phyloP scores from a whole-genome alignment of 2,797 vertebrate species.

The Coilia nasus region DNA sequence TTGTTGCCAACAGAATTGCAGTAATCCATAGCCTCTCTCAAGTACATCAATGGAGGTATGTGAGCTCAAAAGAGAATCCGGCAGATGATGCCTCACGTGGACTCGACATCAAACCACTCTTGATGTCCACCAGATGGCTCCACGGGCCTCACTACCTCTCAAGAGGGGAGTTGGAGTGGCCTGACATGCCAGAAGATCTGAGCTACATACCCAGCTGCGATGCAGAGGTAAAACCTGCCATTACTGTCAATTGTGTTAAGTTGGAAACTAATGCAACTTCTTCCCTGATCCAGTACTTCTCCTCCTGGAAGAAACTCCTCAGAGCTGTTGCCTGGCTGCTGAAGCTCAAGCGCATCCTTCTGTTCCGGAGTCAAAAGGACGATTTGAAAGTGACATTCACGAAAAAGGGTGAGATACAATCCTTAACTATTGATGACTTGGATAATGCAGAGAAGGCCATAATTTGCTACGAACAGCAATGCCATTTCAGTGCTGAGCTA shows the following conservation, averaged over 20 bases:
- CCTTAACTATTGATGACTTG: slow-evolving; percentile 5
- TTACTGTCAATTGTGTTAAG: background rate
- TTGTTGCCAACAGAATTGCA: slow-evolving; percentile 34
- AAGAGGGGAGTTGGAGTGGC: slow-evolving; percentile 16
- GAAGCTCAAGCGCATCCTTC: slow-evolving; percentile 30
- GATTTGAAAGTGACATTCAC: background rate
- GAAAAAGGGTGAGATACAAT: background rate
- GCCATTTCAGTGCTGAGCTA: background rate
- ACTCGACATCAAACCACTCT: slow-evolving; percentile 15
- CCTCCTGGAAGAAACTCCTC: slow-evolving; percentile 28
- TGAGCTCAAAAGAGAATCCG: background rate
- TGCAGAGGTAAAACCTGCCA: slow-evolving; percentile 7
- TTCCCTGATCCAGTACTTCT: slow-evolving; percentile 15
- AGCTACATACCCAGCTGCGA: background rate
- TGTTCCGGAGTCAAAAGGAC: slow-evolving; percentile 25
- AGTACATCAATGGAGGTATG: slow-evolving; percentile 28
- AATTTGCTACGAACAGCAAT: background rate
- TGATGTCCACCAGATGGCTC: background rate
- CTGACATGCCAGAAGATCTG: background rate
- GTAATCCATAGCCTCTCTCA: slow-evolving; percentile 27
- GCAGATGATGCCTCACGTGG: slow-evolving; percentile 11
- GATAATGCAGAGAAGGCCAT: slow-evolving; percentile 19
- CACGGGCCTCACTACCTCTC: background rate
- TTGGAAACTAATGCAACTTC: slow-evolving; percentile 7
- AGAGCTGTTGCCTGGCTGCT: slow-evolving; percentile 38